These are phyloP conservation scores for Hippocampus guttulatus DNA, from an alignment of 2,113 vertebrate species.

Conservation along the genomic window DNA sequence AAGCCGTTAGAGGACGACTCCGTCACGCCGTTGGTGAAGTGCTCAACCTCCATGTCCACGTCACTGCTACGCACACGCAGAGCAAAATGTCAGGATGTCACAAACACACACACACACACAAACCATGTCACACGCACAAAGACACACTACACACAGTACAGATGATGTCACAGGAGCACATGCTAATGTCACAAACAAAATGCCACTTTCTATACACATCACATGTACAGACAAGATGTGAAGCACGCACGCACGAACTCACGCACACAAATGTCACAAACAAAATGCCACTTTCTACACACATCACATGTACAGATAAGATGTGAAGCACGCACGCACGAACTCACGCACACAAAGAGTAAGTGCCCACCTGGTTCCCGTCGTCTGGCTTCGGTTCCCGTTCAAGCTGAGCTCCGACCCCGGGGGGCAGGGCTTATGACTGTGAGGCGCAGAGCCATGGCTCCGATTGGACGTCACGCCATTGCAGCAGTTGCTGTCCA, in stretches of 20 bases:
- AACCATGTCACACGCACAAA: too few species aligned
- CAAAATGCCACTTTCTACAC: too few species aligned
- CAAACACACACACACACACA: background rate
- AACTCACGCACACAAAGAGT: background rate
- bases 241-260: background rate
- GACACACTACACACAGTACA: too few species aligned
- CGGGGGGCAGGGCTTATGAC: conserved; percentile 84
- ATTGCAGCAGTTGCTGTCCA: conserved; percentile 95
- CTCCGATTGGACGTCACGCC: conserved; percentile 90
- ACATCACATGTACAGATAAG: too few species aligned
- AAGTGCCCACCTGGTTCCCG: conserved; percentile 76
- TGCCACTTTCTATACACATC: too few species aligned
- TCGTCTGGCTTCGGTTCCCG: conserved; percentile 83
- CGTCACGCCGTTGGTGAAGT: conserved; percentile 93
- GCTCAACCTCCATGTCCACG: conserved; percentile 98
- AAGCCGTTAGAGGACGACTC: conserved; percentile 96
- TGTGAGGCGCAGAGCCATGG: conserved; percentile 80
- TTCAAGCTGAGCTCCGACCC: conserved; percentile 86
- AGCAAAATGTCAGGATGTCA: background rate
- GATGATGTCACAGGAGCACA: too few species aligned
- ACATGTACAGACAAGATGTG: too few species aligned
- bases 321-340: too few species aligned
- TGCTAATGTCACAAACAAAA: too few species aligned
- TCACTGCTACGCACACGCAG: conserved; percentile 73
- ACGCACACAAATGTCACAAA: too few species aligned